phyloP scores from a whole-genome alignment of 2,888 invertebrate species.

The Ophioninae sp. region DNA sequence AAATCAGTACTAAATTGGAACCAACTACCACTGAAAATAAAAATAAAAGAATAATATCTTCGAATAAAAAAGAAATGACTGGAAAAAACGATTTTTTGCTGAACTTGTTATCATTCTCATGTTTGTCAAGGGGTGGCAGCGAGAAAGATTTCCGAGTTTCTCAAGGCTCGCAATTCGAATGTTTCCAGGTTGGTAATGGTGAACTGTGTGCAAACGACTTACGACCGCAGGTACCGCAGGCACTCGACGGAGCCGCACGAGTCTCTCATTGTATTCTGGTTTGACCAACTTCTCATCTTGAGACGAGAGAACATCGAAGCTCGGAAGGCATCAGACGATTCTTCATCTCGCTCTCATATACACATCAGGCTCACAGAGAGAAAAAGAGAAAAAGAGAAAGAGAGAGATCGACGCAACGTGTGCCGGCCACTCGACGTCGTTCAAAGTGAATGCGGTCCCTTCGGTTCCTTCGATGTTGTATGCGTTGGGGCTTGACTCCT shows the following conservation, averaged over 20 bases:
- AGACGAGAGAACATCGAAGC: slow-evolving; percentile 41
- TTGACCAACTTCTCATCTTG: slow-evolving; percentile 60
- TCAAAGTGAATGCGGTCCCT: slow-evolving; percentile 61
- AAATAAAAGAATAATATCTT: no score
- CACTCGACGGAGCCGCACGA: slow-evolving; percentile 45
- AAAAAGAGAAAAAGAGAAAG: no score
- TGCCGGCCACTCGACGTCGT: slow-evolving; percentile 61
- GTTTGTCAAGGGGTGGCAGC: neutral
- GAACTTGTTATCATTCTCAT: slow-evolving; percentile 38
- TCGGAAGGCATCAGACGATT: slow-evolving; percentile 31
- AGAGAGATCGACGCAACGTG: slow-evolving; percentile 17
- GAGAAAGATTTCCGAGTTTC: neutral
- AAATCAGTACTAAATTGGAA: no score
- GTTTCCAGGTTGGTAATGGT: slow-evolving; percentile 36
- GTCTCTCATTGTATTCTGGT: slow-evolving; percentile 60
- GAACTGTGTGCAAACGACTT: slow-evolving; percentile 59
- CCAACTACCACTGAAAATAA: no score
- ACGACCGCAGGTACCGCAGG: slow-evolving; percentile 52
- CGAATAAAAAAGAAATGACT: no score
- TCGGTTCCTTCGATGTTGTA: slow-evolving; percentile 50
- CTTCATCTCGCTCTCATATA: slow-evolving; percentile 1
- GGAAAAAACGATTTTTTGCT: no score
- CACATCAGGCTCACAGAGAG: neutral
- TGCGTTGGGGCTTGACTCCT: slow-evolving; percentile 54
- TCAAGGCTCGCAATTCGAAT: slow-evolving; percentile 46